Percentiles rank a stretch among this genome's conserved stretches.
phyloP scores from a whole-genome alignment of 2,888 invertebrate genomes.

The Meteorus cinctellus region DNA sequence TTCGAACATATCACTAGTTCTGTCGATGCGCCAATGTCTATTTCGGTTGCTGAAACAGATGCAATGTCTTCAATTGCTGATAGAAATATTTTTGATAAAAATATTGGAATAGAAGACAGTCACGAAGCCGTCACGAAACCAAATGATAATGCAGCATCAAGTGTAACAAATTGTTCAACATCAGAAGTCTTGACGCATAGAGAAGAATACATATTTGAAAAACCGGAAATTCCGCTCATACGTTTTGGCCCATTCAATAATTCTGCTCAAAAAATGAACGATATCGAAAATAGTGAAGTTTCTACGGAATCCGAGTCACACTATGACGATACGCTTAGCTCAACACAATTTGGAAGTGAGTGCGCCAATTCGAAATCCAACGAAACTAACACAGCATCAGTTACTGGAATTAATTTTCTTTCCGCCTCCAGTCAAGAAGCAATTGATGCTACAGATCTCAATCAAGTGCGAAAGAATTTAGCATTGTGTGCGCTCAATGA shows the following conservation, averaged over 20 bases:
- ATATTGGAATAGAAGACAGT: background rate
- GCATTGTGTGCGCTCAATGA: conserved; percentile 15
- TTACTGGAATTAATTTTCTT: conserved; percentile 34
- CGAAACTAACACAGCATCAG: conserved; percentile 10
- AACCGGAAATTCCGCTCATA: conserved; percentile 42
- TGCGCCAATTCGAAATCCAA: conserved; percentile 38
- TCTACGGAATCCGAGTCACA: conserved; percentile 42
- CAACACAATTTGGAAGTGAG: conserved; percentile 50
- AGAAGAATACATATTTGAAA: conserved; percentile 38
- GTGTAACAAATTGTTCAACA: background rate
- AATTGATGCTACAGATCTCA: conserved; percentile 40
- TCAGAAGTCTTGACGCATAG: background rate
- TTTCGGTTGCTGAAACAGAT: conserved; percentile 9
- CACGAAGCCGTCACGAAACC: background rate
- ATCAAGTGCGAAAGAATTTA: conserved; percentile 26
- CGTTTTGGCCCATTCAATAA: conserved; percentile 43
- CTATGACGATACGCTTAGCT: conserved; percentile 45
- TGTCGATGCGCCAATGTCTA: conserved; percentile 14
- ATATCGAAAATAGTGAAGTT: conserved; percentile 36
- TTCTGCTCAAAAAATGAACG: conserved; percentile 40
- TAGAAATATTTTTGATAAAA: conserved; percentile 17
- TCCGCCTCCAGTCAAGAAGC: conserved; percentile 45
- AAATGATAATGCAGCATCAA: background rate
- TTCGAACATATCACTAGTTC: conserved; percentile 32
- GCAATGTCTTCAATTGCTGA: background rate